Base-by-base conservation (phyloP, 2,888 invertebrate species). In the Zeuzera pyrina region DNA sequence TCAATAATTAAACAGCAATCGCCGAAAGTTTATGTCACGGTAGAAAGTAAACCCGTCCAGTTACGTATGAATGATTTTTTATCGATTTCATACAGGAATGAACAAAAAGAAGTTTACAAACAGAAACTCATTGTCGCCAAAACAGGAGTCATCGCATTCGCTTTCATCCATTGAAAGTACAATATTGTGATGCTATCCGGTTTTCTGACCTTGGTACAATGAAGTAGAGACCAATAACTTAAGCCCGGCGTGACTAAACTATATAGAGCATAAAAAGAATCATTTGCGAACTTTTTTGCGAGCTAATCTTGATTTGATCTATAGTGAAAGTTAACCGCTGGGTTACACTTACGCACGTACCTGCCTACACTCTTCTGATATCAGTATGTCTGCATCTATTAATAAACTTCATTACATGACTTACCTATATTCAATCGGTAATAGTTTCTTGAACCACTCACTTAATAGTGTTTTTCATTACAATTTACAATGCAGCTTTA, bases 61-160 rank as follows among this genome's bases (percentile, higher is more conserved):
- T 63, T 58, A 52, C 53, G 58, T 54, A 59, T 67, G 66, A 73
- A 73, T 68, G 74, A 73, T 65, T 70, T 51, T 60, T 66, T 69
- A 69, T 68, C 66, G 63, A 65, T 65, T 60, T 56, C 58, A 70
- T 70, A 10, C 73, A 65, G 67, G 69, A 71, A 72, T 70, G 67
- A 67, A 69, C 67, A 79, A 79, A 81, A 79, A 77, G 72, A 66
- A 56, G 73, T 68, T 65, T 56, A 68, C 51, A 57, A 57, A 65
- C 70, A 65, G 77, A 77, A 79, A 78, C n/a, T n/a, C n/a, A 76
- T 70, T 74, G 73, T 69, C 68, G 53, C 69, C 69, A 58, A 76
- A 72, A 60, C 66, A 57, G 72, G 69, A 67, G 65, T 46, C 57
- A 42, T 45, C 56, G 57, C 61, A 57, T 70, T 81, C 81, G 74